Conservation (phyloP, 2,113 vertebrate species). For the Actenoides lindsayi region DNA sequence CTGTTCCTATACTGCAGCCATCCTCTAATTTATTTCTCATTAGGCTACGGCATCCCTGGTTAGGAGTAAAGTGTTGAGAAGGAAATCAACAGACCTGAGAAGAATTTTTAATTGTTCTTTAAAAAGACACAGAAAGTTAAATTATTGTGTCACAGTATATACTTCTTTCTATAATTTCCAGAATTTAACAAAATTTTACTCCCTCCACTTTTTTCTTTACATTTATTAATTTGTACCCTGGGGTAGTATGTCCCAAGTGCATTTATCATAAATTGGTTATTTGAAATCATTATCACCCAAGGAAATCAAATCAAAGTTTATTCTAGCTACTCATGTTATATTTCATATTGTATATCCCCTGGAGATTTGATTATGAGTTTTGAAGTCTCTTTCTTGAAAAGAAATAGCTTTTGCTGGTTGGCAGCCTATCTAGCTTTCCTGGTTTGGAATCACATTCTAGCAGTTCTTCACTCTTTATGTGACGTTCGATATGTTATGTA, state of each 20-base stretch:
- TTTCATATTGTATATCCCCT: not conserved
- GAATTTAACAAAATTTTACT: not conserved
- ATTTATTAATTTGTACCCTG: not conserved
- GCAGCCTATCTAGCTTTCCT: not conserved
- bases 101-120: constrained; percentile 1
- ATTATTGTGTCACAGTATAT: not conserved
- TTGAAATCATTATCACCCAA: not conserved
- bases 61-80: not conserved
- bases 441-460: not conserved
- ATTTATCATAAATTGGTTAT: constrained; percentile 5
- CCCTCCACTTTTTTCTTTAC: not conserved
- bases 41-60: not conserved
- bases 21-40: constrained; percentile 53
- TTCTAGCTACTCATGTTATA: not conserved
- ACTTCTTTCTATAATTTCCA: not conserved
- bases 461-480: not conserved
- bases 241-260: not conserved
- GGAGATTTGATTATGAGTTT: not conserved
- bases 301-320: constrained; percentile 28
- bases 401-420: not conserved
- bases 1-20: not conserved
- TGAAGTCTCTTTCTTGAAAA: constrained; percentile 3
- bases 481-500: not conserved
- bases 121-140: not conserved
- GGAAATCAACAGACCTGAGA: not conserved